These are phyloP conservation scores for Caenorhabditis doughertyi DNA, from an alignment of 2,888 invertebrate species.

Conservation along the genomic window DNA sequence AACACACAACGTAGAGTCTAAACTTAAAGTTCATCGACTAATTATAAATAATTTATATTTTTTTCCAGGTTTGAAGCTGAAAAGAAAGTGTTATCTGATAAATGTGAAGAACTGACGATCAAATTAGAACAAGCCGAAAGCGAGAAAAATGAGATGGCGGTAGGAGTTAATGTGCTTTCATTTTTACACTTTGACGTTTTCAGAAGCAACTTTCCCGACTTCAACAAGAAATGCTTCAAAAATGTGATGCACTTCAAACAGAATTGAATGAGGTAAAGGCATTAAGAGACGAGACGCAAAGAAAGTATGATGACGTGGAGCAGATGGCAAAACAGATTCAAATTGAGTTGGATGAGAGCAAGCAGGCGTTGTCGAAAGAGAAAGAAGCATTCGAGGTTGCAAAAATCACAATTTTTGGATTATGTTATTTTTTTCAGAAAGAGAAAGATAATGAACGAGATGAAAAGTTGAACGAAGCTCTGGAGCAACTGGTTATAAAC, in stretches of 20 bases:
- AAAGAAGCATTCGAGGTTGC: constrained; percentile 30
- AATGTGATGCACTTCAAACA: constrained; percentile 44
- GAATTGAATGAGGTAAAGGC: constrained; percentile 54
- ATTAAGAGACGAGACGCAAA: constrained; percentile 54
- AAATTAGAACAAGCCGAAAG: constrained; percentile 43
- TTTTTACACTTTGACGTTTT: constrained; percentile 4
- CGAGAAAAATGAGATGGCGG: constrained; percentile 57
- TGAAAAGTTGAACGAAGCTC: constrained; percentile 41
- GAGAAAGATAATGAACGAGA: constrained; percentile 33
- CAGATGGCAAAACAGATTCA: constrained; percentile 39
- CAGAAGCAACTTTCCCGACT: constrained; percentile 45
- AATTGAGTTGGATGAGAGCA: constrained; percentile 39
- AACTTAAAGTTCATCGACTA: too few species aligned
- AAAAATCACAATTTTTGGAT: not conserved
- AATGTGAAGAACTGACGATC: constrained; percentile 48
- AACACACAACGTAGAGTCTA: not conserved
- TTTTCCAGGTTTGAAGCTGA: constrained; percentile 55
- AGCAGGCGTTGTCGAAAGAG: constrained; percentile 24
- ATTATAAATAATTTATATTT: not conserved
- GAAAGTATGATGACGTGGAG: constrained; percentile 48
- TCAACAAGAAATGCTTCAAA: constrained; percentile 56
- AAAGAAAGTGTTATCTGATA: constrained; percentile 37
- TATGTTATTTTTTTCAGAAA: constrained; percentile 17
- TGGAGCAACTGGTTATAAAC: constrained; percentile 34
- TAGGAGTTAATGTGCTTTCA: not conserved